Base-by-base conservation (phyloP, 2,797 vertebrate genomes). In the Carapus acus region DNA sequence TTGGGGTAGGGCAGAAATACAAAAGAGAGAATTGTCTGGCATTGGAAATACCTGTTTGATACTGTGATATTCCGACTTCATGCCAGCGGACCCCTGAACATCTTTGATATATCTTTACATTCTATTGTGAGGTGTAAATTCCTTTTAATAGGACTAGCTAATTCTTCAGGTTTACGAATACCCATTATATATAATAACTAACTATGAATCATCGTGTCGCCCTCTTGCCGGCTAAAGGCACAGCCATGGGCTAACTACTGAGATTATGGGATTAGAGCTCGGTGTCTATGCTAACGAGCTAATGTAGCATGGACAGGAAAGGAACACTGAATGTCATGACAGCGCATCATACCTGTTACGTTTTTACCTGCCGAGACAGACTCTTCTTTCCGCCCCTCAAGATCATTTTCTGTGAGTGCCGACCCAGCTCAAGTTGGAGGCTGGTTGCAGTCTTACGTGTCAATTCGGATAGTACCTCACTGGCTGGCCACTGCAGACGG, bases 181-280 rank as follows among this genome's bases (percentile, higher is more conserved):
- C n/a, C n/a, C n/a, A n/a, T n/a, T n/a, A n/a, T n/a, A n/a, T n/a
- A n/a, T n/a, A n/a, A n/a, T n/a, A n/a, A n/a, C n/a, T n/a, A n/a
- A n/a, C n/a, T n/a, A n/a, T n/a, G n/a, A n/a, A n/a, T n/a, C n/a
- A n/a, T n/a, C n/a, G n/a, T n/a, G 27, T 7, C n/a, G 2, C 12
- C 7, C 8, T 15, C 17, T 14, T 43, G 9, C 22, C n/a, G 34
- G 46, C 59, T 40, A 52, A 48, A n/a, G 8, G 13, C 13, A 36
- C 8, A 13, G 34, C 38, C 49, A 13, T 15, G 13, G 31, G 43
- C 46, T 64, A 61, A 69, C 67, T 31, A 36, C 44, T 57, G 49
- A 82, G 87, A 84, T 89, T 85, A 89, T 59, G 44, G 58, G 80
- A 87, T 86, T 87, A 87, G 13, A 58, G 69, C 65, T 82, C 79